A percentile compares a stretch with the other conserved stretches of the same genome.
Conservation (phyloP, 2,888 invertebrate genomes). For the Heteromurus nitidus region DNA sequence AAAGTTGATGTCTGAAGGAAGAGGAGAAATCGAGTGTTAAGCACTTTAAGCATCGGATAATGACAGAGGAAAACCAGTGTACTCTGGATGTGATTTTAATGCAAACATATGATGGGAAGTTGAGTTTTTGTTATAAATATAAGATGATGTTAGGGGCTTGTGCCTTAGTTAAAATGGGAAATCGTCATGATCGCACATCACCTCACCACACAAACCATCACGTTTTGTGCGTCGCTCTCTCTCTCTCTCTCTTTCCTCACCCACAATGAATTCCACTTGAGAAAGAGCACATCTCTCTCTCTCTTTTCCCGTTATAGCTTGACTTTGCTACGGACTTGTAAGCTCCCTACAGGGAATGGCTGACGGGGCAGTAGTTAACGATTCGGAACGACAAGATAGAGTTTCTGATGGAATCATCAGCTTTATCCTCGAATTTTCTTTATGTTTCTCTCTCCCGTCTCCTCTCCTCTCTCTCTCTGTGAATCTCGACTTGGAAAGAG, state of each 20-base stretch:
- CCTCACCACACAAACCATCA: background rate
- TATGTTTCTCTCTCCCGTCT: slow-evolving; percentile 1
- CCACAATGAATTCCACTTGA: slow-evolving; percentile 25
- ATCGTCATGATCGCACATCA: slow-evolving; percentile 2
- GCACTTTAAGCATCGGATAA: slow-evolving; percentile 41
- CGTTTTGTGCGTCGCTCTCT: slow-evolving; percentile 6
- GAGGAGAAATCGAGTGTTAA: slow-evolving; percentile 50
- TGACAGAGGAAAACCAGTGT: slow-evolving; percentile 18
- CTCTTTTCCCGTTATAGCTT: no score
- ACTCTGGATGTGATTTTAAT: slow-evolving; percentile 22
- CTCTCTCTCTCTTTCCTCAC: no score
- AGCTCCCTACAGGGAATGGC: slow-evolving; percentile 36
- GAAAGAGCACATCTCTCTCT: background rate
- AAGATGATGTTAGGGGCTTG: no score
- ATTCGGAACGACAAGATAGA: slow-evolving; percentile 70
- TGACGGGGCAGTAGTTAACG: slow-evolving; percentile 69
- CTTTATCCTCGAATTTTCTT: slow-evolving; percentile 26
- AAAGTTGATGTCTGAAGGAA: slow-evolving; percentile 27
- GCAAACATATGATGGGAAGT: slow-evolving; percentile 10
- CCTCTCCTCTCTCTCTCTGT: slow-evolving; percentile 1
- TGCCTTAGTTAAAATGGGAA: no score
- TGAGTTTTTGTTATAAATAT: no score
- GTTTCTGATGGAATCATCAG: slow-evolving; percentile 51
- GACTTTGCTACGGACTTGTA: slow-evolving; percentile 10
- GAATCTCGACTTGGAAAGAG: no score